phyloP scores from a whole-genome alignment of 2,113 vertebrate species.

The Clinocottus analis region DNA sequence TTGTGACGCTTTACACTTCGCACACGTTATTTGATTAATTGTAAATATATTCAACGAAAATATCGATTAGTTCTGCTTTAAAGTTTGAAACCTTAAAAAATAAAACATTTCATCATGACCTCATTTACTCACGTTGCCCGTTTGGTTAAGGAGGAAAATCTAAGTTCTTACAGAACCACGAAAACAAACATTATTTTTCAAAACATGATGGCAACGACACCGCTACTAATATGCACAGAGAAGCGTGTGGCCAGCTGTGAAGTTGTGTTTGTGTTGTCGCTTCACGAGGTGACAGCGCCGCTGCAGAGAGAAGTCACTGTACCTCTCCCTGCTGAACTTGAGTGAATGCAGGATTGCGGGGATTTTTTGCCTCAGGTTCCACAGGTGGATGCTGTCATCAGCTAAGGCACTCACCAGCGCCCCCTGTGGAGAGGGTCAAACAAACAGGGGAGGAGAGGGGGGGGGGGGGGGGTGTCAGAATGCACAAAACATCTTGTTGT shows the following conservation, averaged over 20 bases:
- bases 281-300: conserved; percentile 2
- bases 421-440: conserved; percentile 82
- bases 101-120: too few relatives aligned
- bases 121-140: not conserved
- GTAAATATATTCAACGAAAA: not conserved
- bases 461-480: not conserved
- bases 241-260: conserved; percentile 27
- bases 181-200: not conserved
- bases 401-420: conserved; percentile 99
- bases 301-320: conserved; percentile 27
- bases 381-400: conserved; percentile 97
- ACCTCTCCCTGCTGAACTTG: conserved; percentile 98
- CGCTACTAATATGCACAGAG: not conserved
- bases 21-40: not conserved
- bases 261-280: not conserved
- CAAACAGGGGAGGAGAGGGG: not conserved
- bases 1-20: not conserved
- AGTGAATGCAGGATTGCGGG: conserved; percentile 97
- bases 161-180: not conserved
- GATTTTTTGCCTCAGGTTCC: conserved; percentile 98
- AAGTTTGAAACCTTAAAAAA: not conserved
- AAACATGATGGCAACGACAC: not conserved
- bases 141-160: not conserved
- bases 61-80: not conserved
- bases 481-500: not conserved